Evolutionary conservation across 2,888 invertebrate species (phyloP).

Genomic region (Salticus scenicus): DNA sequence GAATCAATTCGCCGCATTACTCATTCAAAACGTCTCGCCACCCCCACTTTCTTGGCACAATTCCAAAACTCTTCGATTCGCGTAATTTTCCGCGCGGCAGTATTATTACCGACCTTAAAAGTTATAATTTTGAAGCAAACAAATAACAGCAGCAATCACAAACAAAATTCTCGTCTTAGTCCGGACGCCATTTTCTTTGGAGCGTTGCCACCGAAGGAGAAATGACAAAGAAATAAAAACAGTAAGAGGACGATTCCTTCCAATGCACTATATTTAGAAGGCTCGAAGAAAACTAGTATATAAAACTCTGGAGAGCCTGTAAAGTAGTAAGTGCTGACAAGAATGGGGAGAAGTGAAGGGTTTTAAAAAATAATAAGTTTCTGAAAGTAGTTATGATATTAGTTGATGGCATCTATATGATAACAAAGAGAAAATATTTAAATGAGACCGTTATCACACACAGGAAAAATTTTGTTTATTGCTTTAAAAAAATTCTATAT

Average conservation of each 20-base stretch:
- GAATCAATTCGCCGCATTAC: constrained; percentile 12
- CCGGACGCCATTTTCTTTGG: constrained; percentile 17
- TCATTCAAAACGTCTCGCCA: constrained; percentile 5
- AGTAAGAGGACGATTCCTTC: not conserved
- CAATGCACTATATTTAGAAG: constrained; percentile 5
- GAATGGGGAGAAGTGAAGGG: not conserved
- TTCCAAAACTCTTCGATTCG: constrained; percentile 4
- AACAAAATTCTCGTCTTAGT: not conserved
- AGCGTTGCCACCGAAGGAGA: not conserved
- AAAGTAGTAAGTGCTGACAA: not conserved
- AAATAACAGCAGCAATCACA: constrained; percentile 1
- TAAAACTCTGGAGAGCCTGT: not conserved
- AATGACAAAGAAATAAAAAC: not conserved
- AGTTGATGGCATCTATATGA: too few species aligned
- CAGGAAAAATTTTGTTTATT: too few species aligned
- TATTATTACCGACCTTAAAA: constrained; percentile 6
- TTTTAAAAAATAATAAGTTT: too few species aligned
- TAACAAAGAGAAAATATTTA: too few species aligned
- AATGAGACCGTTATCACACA: too few species aligned
- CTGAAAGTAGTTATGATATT: too few species aligned
- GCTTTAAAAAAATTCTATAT: too few species aligned
- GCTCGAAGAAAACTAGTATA: not conserved
- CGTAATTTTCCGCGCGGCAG: constrained; percentile 11
- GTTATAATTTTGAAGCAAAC: constrained; percentile 12
- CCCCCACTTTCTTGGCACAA: not conserved